Base-by-base conservation (phyloP, 92 coral and sea anemone genomes). In the Chrysogorgia sp. region DNA sequence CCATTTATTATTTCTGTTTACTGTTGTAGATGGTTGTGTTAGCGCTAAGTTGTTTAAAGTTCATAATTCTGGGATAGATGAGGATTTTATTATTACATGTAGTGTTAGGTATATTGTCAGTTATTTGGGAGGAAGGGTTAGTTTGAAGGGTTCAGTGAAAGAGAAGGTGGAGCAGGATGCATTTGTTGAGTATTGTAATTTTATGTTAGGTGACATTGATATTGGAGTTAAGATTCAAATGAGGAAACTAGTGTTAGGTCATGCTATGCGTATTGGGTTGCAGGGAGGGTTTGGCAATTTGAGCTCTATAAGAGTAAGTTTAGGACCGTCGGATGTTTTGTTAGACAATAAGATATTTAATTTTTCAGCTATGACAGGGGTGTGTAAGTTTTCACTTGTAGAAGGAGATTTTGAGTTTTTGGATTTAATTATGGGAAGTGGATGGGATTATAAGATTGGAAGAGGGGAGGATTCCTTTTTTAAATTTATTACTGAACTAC, bases 101-200 rank as follows among this genome's bases (percentile, higher is more conserved):
- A 23, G 59, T 52, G 26, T 52, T 23, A 23, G 26, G 7, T 23
- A 52, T 52, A 52, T 52, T 52, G 59, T 52, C 6, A n/a, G 4
- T 52, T 52, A 52, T 17, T 52, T 17, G 7, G 59, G 59, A 52
- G 59, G 59, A 5, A 52, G 17, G 59, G 59, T 52, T 23, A 23
- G 7, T 17, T 6, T 52, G 26, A 52, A 52, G 26, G 59, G 9
- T 52, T 52, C 59, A 17, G 59, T 5, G 59, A 52, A 52, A 52
- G 59, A 52, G 59, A 52, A 52, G 59, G 26, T 52, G 26, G 59
- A 52, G 26, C 59, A 52, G 59, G 50, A 43, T 43, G 50, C 50
- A 43, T 43, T 43, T 43, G 59, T 52, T 7, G 22, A 52, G 59
- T 52, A 5, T 52, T 17, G 59, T 52, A 52, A 52, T 17, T 52